These are phyloP conservation scores for Chloroceryle amazona DNA, from an alignment of 2,797 vertebrate genomes.

Conservation along the genomic window DNA sequence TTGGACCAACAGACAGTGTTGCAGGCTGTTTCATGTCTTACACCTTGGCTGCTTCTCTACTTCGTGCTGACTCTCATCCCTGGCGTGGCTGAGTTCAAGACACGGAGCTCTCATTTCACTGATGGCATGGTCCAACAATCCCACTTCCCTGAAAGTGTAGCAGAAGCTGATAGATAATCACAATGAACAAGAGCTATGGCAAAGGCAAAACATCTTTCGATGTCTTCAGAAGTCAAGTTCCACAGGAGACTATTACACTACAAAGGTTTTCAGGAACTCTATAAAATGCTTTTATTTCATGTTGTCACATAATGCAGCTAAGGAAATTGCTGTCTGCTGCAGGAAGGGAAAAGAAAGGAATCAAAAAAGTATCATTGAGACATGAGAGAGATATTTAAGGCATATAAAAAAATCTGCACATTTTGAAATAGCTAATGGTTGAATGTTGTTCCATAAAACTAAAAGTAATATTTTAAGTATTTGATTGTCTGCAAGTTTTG, in stretches of 20 bases:
- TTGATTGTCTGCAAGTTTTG: background rate
- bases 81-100: accelerated
- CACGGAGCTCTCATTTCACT: background rate
- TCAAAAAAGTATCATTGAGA: background rate
- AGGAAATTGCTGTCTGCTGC: background rate
- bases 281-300: background rate
- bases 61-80: background rate
- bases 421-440: background rate
- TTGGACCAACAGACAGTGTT: background rate
- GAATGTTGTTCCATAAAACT: background rate
- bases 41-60: background rate
- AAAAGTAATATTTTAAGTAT: background rate
- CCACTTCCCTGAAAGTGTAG: background rate
- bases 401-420: background rate
- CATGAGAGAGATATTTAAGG: background rate
- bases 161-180: background rate
- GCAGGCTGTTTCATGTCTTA: background rate
- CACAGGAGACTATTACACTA: background rate
- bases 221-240: background rate
- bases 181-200: background rate
- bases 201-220: background rate
- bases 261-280: background rate
- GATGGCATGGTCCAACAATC: accelerated
- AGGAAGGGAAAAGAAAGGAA: background rate
- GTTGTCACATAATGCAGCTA: background rate